These are phyloP conservation scores for Volucella zonaria DNA, from an alignment of 2,888 invertebrate species.

Conservation along the genomic window DNA sequence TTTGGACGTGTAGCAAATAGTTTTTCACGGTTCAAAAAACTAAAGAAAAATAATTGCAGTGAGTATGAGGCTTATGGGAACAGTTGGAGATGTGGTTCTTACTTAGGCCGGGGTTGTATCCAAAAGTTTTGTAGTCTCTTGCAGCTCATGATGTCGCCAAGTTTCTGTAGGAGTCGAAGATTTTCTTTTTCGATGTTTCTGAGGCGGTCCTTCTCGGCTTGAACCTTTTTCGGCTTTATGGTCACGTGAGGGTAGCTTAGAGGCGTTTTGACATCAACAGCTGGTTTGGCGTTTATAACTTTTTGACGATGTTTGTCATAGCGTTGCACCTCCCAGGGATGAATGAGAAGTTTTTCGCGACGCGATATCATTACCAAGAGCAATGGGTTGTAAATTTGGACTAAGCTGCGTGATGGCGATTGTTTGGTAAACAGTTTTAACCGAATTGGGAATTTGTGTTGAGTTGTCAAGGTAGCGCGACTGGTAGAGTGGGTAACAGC, in stretches of 20 bases:
- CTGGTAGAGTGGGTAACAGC: conserved; percentile 6
- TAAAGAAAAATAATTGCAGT: conserved; percentile 52
- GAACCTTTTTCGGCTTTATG: conserved; percentile 87
- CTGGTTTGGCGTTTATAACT: conserved; percentile 86
- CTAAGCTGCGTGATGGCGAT: not conserved
- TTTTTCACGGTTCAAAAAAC: conserved; percentile 81
- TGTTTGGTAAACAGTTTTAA: conserved; percentile 28
- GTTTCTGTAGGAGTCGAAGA: conserved; percentile 86
- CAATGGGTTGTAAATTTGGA: not conserved
- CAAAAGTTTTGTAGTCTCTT: conserved; percentile 88
- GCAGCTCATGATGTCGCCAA: conserved; percentile 86
- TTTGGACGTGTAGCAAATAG: conserved; percentile 79
- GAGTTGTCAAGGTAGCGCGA: conserved; percentile 40
- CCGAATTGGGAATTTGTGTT: not conserved
- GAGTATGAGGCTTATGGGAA: no score
- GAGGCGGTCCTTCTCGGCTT: conserved; percentile 87
- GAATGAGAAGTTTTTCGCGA: conserved; percentile 87
- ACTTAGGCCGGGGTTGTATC: conserved; percentile 86
- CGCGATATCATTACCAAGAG: conserved; percentile 85
- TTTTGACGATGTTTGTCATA: conserved; percentile 88
- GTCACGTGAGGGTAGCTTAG: conserved; percentile 86
- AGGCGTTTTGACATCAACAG: conserved; percentile 87
- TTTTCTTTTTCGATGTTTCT: conserved; percentile 87
- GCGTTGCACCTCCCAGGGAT: conserved; percentile 88
- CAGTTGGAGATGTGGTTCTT: conserved; percentile 46